phyloP scores from a whole-genome alignment of 1,140 invertebrate genomes.

The Lordiphosa collinella region DNA sequence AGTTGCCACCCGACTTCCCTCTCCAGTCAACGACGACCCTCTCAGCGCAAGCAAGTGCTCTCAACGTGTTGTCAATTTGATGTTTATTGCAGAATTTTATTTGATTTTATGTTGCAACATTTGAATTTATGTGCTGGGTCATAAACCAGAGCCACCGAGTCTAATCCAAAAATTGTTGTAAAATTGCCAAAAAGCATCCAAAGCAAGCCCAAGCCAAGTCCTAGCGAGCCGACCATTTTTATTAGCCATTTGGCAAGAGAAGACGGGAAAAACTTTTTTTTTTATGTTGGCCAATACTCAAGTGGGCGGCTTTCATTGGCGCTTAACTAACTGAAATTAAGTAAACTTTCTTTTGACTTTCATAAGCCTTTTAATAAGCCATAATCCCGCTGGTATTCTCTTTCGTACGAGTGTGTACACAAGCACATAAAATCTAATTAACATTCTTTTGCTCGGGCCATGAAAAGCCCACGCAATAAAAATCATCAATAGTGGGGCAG shows the following conservation, averaged over 20 bases:
- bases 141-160: constrained; percentile 49
- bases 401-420: constrained; percentile 9
- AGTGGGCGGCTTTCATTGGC: constrained; percentile 70
- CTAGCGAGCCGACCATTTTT: constrained; percentile 45
- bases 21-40: too few relatives aligned
- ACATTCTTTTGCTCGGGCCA: constrained; percentile 52
- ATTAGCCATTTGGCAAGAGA: constrained; percentile 65
- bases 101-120: constrained; percentile 66
- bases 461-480: constrained; percentile 61
- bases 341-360: constrained; percentile 78
- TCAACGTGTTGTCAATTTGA: constrained; percentile 69
- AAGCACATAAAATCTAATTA: constrained; percentile 69
- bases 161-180: constrained; percentile 67
- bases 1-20: constrained; percentile 1
- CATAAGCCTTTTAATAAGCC: constrained; percentile 77
- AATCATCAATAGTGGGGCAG: constrained; percentile 61
- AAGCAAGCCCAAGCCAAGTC: neutral
- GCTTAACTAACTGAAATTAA: constrained; percentile 78
- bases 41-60: constrained; percentile 19
- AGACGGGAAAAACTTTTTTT: constrained; percentile 34
- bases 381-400: constrained; percentile 68
- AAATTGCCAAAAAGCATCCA: constrained; percentile 43
- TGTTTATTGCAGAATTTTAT: constrained; percentile 75
- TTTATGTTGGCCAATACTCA: constrained; percentile 62
- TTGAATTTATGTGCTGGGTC: constrained; percentile 62